Percentiles rank a stretch among this genome's conserved stretches.
Conservation (phyloP, 2,888 invertebrate species). For the Unio delphinus region DNA sequence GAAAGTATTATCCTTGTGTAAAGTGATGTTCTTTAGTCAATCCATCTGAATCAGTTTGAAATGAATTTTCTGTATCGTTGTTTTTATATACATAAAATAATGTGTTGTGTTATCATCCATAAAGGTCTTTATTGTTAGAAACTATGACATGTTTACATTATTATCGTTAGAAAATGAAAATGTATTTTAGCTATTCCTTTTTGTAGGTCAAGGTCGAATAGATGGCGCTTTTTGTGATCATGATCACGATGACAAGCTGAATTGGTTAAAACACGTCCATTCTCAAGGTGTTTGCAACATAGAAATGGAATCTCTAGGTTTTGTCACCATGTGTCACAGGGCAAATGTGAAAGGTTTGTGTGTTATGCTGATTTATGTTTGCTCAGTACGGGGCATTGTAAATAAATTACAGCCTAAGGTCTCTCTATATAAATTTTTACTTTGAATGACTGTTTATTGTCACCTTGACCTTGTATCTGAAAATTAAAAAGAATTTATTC, state of each 20-base stretch:
- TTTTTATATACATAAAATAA: too few species aligned
- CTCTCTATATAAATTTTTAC: neutral
- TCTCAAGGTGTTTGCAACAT: conserved; percentile 89
- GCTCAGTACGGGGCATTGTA: neutral
- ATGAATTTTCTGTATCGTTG: too few species aligned
- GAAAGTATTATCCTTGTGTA: too few species aligned
- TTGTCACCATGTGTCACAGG: conserved; percentile 93
- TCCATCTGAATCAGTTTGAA: too few species aligned
- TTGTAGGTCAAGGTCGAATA: conserved; percentile 90
- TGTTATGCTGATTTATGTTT: too few species aligned
- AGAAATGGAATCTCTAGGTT: conserved; percentile 96
- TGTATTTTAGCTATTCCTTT: neutral
- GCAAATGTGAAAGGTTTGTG: conserved; percentile 84
- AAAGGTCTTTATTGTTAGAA: too few species aligned
- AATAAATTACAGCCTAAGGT: neutral
- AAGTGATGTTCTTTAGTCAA: too few species aligned
- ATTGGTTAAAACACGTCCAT: conserved; percentile 79
- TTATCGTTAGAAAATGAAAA: too few species aligned
- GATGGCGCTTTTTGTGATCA: conserved; percentile 98
- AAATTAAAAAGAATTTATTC: too few species aligned
- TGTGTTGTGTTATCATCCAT: too few species aligned
- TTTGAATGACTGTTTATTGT: neutral
- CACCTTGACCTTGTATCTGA: neutral
- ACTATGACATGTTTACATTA: too few species aligned
- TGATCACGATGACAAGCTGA: conserved; percentile 89